Evolutionary conservation across 2,797 vertebrate genomes (phyloP), one percentile per base, ranked within the genome.

Genomic region (Tenualosa thibaudeaui): DNA sequence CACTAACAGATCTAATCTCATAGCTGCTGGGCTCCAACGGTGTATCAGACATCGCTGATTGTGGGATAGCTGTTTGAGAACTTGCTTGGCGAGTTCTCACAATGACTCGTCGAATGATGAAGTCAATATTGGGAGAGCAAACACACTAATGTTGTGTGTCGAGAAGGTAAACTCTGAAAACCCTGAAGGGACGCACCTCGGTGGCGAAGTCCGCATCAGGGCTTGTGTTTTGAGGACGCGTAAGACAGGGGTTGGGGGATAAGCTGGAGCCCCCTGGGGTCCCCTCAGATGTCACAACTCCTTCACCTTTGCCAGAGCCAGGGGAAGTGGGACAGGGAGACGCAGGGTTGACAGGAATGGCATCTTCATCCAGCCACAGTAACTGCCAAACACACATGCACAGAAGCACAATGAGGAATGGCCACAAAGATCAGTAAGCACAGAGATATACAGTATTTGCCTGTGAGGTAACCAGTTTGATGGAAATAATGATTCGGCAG

Each of bases 161-260:
- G 26, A 71, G 10, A 0, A 24, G 58, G 58, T 6, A 13, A 24
- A 60, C 6, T 62, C 1, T 10, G n/a, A n/a, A n/a, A n/a, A 0
- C 26, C 71, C 17, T 46, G 49, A 7, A 81, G 49, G 54, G 17
- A 0, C 84, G 90, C 86, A 97, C 97, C 95, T 98, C 97, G 0
- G 92, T 96, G 85, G 94, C 96, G 84, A 98, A 98, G 60, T 92
- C 94, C 58, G 93, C 92, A 87, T 96, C 94, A 0, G 97, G 96
- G 50, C 94, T 96, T 24, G 96, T 95, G 46, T 95, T 94, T 84
- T 91, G 91, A 2, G 97, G 97, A 65, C 92, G 94, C 8, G 90
- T 40, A 2, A 88, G 75, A 9, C 58, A 89, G 50, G 95, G 93
- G 37, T 94, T 94, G 4, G 26, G 26, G 10, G 89, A 90, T 12